A percentile compares a stretch with the other conserved stretches of the same genome.
Conservation (phyloP, 2,888 invertebrate species). For the Baronia brevicornis region DNA sequence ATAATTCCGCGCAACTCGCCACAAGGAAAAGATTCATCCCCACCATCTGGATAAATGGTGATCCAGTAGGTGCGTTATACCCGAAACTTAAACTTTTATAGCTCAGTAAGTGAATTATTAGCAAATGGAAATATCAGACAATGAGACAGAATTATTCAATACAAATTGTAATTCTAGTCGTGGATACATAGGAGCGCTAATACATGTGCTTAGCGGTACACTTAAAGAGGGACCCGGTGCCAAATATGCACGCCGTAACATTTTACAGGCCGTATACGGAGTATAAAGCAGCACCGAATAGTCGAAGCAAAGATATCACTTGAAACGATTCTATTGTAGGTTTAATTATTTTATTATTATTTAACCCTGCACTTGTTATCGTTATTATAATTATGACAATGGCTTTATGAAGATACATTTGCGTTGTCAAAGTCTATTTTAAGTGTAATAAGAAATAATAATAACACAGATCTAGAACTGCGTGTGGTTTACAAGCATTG, state of each 20-base stretch:
- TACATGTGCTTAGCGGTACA: slow-evolving; percentile 66
- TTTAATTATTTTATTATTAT: slow-evolving; percentile 30
- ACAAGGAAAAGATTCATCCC: no score
- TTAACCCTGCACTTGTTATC: slow-evolving; percentile 25
- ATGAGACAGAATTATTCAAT: slow-evolving; percentile 25
- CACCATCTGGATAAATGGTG: no score
- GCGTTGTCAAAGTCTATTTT: no score
- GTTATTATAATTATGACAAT: slow-evolving; percentile 26
- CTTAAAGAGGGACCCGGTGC: slow-evolving; percentile 57
- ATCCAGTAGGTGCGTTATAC: no score
- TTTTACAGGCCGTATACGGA: slow-evolving; percentile 58
- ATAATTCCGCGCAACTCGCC: no score
- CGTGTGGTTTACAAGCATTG: no score
- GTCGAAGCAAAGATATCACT: slow-evolving; percentile 21
- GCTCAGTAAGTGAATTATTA: no score
- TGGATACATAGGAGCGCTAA: slow-evolving; percentile 44
- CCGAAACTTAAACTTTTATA: no score
- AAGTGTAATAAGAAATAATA: no score
- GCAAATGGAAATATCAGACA: slow-evolving; percentile 7
- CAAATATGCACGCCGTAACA: slow-evolving; percentile 64
- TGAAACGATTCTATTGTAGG: slow-evolving; percentile 21
- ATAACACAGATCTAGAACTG: no score
- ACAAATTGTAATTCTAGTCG: slow-evolving; percentile 36
- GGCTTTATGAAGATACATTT: no score
- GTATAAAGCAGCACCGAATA: slow-evolving; percentile 52